Evolutionary conservation across 2,888 invertebrate species (phyloP), one percentile per base, ranked within the genome.

Genomic region (Cenopis cana): DNA sequence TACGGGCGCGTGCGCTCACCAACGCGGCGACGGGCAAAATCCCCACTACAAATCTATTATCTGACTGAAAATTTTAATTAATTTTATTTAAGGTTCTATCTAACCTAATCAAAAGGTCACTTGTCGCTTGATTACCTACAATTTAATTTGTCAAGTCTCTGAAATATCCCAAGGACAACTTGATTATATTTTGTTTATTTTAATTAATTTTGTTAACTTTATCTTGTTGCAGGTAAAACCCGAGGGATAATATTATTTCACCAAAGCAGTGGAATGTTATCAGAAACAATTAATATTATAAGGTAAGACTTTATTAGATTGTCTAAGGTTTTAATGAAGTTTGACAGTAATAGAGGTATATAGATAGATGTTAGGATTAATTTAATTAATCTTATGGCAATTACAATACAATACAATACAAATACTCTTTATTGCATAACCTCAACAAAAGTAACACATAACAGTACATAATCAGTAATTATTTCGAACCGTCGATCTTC

Each of bases 211-310:
- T n/a, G 29, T 66, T 60, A 46, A 54, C 46, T 60, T 60, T n/a
- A 18, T 64, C 54, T 70, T 66, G 65, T 70, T 70, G 14, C 70
- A 70, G 70, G 70, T 70, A 70, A 24, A 46, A 52, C 33, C 10
- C 57, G 3, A 20, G 29, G 57, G 59, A 46, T 54, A 17, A 46
- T 50, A 11, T 59, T 20, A 52, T 57, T 11, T 41, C n/a, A 14
- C 14, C 33, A 20, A 59, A 41, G 2, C 18, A 41, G 50, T 12
- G 69, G 52, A 54, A 70, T 65, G 41, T 52, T 69, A 52, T 59
- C 17, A 50, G 33, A 55, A 36, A 20, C 20, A 56, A 62, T 69
- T 56, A 50, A 41, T 14, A 69, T 18, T 1, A 3, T 3, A 24
- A 24, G 69, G 69, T 70, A 70, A 70, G 17, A 4, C 3, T 69